A percentile compares a stretch with the other conserved stretches of the same genome.
These are phyloP conservation scores for Saccostrea cuccullata DNA, from an alignment of 1,140 invertebrate genomes.

Conservation along the genomic window DNA sequence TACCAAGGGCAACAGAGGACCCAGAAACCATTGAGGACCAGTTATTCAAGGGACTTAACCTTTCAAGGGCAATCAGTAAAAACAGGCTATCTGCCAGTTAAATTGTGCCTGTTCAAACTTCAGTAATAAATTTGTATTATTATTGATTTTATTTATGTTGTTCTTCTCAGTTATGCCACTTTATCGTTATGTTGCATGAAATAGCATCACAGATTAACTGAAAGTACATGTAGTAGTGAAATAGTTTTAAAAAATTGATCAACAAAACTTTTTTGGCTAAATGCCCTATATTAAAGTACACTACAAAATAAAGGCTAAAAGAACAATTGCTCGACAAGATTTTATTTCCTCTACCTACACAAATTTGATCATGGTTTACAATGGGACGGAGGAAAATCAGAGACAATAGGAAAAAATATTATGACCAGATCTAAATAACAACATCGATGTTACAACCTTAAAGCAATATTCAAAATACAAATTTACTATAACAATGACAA, in stretches of 20 bases:
- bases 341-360: neutral
- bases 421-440: neutral
- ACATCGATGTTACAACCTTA: neutral
- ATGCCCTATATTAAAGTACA: too few relatives aligned
- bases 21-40: constrained; percentile 58
- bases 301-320: neutral
- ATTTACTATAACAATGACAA: too few relatives aligned
- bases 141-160: too few relatives aligned
- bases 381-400: constrained; percentile 7
- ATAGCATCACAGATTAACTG: too few relatives aligned
- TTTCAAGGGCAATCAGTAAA: constrained; percentile 48
- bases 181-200: too few relatives aligned
- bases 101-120: neutral
- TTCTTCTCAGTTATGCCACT: too few relatives aligned
- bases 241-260: too few relatives aligned
- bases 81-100: constrained; percentile 37
- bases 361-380: neutral
- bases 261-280: too few relatives aligned
- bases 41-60: constrained; percentile 50
- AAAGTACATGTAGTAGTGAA: too few relatives aligned
- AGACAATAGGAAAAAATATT: neutral
- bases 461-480: too few relatives aligned
- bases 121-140: too few relatives aligned
- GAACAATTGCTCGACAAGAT: neutral
- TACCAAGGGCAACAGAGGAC: constrained; percentile 56